A percentile compares a stretch with the other conserved stretches of the same genome.
Conservation (phyloP, 2,797 vertebrate genomes). For the Macropus fuliginosus region DNA sequence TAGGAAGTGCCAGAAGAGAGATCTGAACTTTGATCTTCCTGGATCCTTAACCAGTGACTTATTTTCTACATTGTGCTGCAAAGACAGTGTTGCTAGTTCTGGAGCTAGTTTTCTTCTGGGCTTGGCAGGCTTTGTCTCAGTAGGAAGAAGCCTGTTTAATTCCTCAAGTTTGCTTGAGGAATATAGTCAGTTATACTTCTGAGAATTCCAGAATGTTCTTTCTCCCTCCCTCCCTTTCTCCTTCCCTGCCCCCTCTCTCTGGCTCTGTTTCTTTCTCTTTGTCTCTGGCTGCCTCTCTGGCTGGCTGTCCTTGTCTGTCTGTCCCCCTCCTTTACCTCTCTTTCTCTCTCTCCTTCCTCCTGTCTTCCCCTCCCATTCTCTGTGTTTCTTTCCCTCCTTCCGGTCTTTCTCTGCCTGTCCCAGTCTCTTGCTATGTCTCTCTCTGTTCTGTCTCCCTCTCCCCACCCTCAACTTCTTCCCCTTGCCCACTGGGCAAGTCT, state of each 20-base stretch:
- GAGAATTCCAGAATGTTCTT: background rate
- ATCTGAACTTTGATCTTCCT: background rate
- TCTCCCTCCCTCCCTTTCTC: background rate
- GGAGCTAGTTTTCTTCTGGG: background rate
- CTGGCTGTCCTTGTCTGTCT: no score
- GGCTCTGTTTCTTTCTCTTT: background rate
- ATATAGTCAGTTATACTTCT: background rate
- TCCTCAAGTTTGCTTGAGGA: background rate
- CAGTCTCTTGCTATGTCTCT: no score
- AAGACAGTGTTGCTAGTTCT: background rate
- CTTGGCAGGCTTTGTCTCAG: background rate
- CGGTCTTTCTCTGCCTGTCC: no score
- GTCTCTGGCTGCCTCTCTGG: no score
- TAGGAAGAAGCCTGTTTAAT: background rate
- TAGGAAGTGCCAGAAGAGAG: background rate
- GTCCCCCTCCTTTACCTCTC: no score
- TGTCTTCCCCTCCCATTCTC: no score
- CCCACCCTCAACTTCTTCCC: no score
- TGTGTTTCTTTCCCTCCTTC: no score
- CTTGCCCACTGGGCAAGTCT: no score
- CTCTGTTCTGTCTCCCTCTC: no score
- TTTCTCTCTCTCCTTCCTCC: no score
- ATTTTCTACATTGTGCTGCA: background rate
- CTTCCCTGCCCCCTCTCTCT: background rate
- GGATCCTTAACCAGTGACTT: background rate